Evolutionary conservation across 2,113 vertebrate genomes (phyloP).

Genomic region (Picathartes gymnocephalus): DNA sequence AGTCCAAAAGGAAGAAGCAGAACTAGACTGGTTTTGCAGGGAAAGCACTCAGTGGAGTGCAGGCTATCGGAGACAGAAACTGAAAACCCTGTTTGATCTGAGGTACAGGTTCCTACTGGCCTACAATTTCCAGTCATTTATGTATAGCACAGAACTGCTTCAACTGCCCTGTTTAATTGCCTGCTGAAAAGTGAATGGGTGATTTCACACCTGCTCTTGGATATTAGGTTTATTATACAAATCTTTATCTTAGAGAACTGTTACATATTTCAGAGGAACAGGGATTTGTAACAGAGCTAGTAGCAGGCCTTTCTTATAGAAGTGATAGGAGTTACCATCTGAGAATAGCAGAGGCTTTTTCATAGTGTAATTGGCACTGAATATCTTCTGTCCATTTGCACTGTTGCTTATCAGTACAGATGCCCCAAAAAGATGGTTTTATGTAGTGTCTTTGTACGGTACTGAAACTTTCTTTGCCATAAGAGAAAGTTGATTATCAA

Average conservation of each 20-base stretch:
- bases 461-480: background rate
- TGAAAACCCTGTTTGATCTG: background rate
- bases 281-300: background rate
- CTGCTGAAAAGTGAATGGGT: background rate
- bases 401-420: background rate
- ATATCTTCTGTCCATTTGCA: background rate
- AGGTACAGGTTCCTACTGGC: background rate
- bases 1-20: background rate
- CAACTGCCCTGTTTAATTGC: background rate
- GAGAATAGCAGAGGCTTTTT: background rate
- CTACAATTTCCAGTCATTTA: background rate
- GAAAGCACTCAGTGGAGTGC: background rate
- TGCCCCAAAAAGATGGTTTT: background rate
- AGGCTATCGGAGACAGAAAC: background rate
- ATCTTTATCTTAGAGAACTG: background rate
- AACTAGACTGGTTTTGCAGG: background rate
- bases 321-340: background rate
- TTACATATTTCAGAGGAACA: background rate
- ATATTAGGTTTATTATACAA: background rate
- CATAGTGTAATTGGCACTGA: background rate
- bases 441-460: background rate
- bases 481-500: background rate
- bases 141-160: background rate
- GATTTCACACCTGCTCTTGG: background rate
- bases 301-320: background rate